Base-by-base conservation (phyloP, 2,113 vertebrate species). In the Oreochromis tanganicae region DNA sequence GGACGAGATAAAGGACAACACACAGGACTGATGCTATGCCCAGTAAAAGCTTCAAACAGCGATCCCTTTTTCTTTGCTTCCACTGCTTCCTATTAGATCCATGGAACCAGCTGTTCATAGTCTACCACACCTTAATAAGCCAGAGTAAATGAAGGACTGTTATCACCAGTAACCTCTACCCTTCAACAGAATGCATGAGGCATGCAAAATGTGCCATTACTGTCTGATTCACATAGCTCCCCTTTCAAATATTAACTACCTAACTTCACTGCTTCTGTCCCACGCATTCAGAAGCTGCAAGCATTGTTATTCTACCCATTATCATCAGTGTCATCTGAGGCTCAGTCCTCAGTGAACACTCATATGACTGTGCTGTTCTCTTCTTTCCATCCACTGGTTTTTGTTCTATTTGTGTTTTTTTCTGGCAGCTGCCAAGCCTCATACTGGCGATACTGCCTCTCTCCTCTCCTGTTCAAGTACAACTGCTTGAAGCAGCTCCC, bases 21-120 rank as follows among this genome's bases (percentile, higher is more conserved):
- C 52, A 54, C 19, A 54, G 52, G 52, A 54, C 8, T n/a, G 9
- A 19, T 9, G 17, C 19, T 54, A n/a, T n/a, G 50, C 17, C 63
- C 46, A 85, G 24, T 34, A 84, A 81, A 80, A 83, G n/a, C 4
- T 87, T 9, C 4, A 48, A 17, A 0, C 14, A 29, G 87, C 84
- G 29, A 84, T 17, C 34, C 87, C 16, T 92, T 85, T 57, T 55
- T 84, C 17, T 41, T 68, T 32, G 32, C 36, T 52, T 85, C 91
- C 87, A 92, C 87, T 59, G 34, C 29, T 79, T 55, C 19, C 82
- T 89, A 17, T 91, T 88, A 66, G 38, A 32, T 59, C 56, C 14
- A 4, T 41, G 71, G 16, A 75, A 50, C 7, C 16, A 50, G 9
- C 12, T 56, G 6, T 2, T 59, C 46, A 78, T 8, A 32, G 2